Evolutionary conservation across 2,888 invertebrate species (phyloP).

Genomic region (Anaspis maculata): DNA sequence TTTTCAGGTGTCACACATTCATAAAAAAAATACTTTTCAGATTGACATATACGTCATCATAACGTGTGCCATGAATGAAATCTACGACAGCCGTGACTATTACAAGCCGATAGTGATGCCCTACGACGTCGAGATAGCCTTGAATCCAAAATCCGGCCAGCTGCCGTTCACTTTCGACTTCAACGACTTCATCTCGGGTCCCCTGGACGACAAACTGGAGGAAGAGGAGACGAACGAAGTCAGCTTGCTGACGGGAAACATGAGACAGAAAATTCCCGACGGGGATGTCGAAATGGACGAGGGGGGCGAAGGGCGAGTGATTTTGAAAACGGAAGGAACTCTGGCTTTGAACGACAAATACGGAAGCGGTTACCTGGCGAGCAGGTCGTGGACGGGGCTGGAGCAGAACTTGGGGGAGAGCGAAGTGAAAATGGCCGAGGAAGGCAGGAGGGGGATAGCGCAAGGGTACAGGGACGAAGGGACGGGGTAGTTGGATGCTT

Average conservation of each 20-base stretch:
- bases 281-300: constrained; percentile 16
- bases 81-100: constrained; percentile 77
- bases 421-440: constrained; percentile 56
- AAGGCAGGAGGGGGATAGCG: constrained; percentile 73
- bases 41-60: constrained; percentile 89
- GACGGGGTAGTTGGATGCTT: too few relatives aligned
- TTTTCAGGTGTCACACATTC: too few relatives aligned
- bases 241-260: constrained; percentile 65
- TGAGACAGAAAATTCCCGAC: constrained; percentile 14
- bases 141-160: constrained; percentile 50
- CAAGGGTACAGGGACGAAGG: constrained; percentile 58
- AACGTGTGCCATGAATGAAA: constrained; percentile 84
- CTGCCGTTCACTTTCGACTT: constrained; percentile 54
- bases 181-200: constrained; percentile 51
- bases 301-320: constrained; percentile 31
- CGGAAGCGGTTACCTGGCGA: constrained; percentile 56
- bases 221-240: constrained; percentile 47
- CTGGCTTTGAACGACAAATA: constrained; percentile 46
- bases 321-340: constrained; percentile 27
- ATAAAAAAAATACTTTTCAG: constrained; percentile 41
- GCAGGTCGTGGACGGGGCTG: constrained; percentile 77
- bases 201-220: constrained; percentile 25
- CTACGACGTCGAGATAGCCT: constrained; percentile 81
- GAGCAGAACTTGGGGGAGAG: constrained; percentile 72
- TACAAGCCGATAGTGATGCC: constrained; percentile 86